These are phyloP conservation scores for Orthosia gothica DNA, from an alignment of 2,888 invertebrate genomes.

Conservation along the genomic window DNA sequence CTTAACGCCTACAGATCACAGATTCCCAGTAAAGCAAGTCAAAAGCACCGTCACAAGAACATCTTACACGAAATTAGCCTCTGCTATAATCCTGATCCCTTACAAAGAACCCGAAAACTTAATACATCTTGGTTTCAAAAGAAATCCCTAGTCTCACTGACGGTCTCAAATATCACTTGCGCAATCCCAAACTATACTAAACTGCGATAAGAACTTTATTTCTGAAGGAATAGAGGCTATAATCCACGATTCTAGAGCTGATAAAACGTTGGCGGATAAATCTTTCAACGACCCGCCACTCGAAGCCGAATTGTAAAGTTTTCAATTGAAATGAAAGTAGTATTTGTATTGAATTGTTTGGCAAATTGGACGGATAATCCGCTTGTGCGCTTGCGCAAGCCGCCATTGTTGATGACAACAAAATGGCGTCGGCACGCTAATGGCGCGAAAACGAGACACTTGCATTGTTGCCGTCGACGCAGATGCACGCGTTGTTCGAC, in stretches of 20 bases:
- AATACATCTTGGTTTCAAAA: slow-evolving; percentile 68
- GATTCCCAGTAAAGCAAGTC: slow-evolving; percentile 54
- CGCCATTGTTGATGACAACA: slow-evolving; percentile 73
- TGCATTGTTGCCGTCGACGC: slow-evolving; percentile 63
- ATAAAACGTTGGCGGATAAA: slow-evolving; percentile 47
- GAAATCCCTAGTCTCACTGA: slow-evolving; percentile 73
- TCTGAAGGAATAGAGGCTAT: slow-evolving; percentile 37
- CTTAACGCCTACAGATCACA: slow-evolving; percentile 57
- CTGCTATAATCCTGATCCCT: slow-evolving; percentile 67
- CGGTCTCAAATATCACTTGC: slow-evolving; percentile 76
- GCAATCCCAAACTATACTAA: slow-evolving; percentile 42
- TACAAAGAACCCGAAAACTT: slow-evolving; percentile 71
- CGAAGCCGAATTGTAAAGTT: slow-evolving; percentile 80
- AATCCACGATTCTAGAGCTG: slow-evolving; percentile 23
- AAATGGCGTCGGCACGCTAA: slow-evolving; percentile 74
- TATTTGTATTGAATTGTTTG: slow-evolving; percentile 79
- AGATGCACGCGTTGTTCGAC: slow-evolving; percentile 55
- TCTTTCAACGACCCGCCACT: slow-evolving; percentile 75
- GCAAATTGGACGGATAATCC: slow-evolving; percentile 85
- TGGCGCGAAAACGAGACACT: slow-evolving; percentile 76
- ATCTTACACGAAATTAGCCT: slow-evolving; percentile 72
- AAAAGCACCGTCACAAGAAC: slow-evolving; percentile 54
- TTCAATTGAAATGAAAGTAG: slow-evolving; percentile 69
- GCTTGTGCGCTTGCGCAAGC: slow-evolving; percentile 77
- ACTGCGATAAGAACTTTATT: slow-evolving; percentile 48